Base-by-base conservation (phyloP, 1,140 invertebrate genomes). In the Planococcus citri region DNA sequence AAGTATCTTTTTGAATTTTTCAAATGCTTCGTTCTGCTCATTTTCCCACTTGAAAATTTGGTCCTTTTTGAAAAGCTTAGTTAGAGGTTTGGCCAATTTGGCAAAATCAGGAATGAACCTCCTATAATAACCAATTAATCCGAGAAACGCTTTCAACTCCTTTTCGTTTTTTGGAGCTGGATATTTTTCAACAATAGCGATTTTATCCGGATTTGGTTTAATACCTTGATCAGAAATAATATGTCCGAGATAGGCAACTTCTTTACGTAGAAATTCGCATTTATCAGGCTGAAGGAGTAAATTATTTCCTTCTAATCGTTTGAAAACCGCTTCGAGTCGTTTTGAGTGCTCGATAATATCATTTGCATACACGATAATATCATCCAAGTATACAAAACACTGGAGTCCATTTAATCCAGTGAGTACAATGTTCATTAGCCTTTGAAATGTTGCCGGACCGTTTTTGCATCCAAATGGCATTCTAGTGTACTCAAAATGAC, bases 111-210 rank as follows among this genome's bases (percentile, higher is more conserved):
- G 57, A 0, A 78, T 72, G 69, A 80, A 79, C 0, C 74, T 37
- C 0, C 77, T 68, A 71, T 80, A 80, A 74, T 78, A 82, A 1
- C 76, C 74, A 1, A 74, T 73, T 29, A 83, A 72, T 1, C 82
- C 81, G 0, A 83, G 41, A 71, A 84, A 82, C 24, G 74, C 24
- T 61, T 78, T 71, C 0, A 83, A 27, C 41, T 80, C 75, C 38
- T 77, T 76, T 0, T 73, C 68, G 70, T 69, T 77, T 38, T 70
- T 74, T 12, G 77, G 78, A 20, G 25, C 37, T 0, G 76, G 75
- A 72, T 75, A 76, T 25, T 77, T 70, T 21, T 68, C 25, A 12
- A 80, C 76, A 0, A 76, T 75, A 17, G 70, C 27, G 9, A 78
- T 74, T 73, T 79, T 80, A 29, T 73, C 69, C 0, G 76, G 73